Percentiles rank a stretch among this genome's conserved stretches.
Evolutionary conservation across 1,140 invertebrate genomes (phyloP).

Genomic region (Sinonovacula constricta): DNA sequence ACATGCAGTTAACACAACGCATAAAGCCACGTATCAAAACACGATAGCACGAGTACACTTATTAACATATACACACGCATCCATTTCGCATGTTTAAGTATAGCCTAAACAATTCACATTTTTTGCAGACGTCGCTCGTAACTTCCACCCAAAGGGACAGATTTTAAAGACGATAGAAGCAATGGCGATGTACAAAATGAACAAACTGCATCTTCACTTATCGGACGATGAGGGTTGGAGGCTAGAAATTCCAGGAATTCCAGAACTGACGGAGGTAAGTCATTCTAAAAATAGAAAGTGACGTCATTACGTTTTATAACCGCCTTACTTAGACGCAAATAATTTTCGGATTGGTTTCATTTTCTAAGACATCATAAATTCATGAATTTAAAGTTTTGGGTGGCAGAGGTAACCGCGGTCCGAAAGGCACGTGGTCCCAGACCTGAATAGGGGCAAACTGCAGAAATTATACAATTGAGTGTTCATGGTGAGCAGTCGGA

Average conservation of each 20-base stretch:
- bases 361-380: neutral
- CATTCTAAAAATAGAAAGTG: too few relatives aligned
- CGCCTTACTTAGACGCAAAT: neutral
- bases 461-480: too few relatives aligned
- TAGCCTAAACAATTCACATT: neutral
- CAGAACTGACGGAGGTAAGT: conserved; percentile 64
- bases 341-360: too few relatives aligned
- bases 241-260: conserved; percentile 60
- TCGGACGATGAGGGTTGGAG: conserved; percentile 70
- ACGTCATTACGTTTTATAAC: neutral
- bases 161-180: conserved; percentile 55
- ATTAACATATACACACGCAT: neutral
- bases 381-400: too few relatives aligned
- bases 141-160: conserved; percentile 57
- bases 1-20: neutral
- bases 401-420: too few relatives aligned
- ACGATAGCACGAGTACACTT: neutral
- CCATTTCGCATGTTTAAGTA: neutral
- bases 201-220: conserved; percentile 68
- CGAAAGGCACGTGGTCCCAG: neutral
- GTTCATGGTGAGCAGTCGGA: too few relatives aligned
- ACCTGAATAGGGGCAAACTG: neutral
- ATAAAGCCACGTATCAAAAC: neutral
- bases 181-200: conserved; percentile 69
- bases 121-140: conserved; percentile 57